phyloP scores from a whole-genome alignment of 2,113 vertebrate genomes.

The Calypte anna region DNA sequence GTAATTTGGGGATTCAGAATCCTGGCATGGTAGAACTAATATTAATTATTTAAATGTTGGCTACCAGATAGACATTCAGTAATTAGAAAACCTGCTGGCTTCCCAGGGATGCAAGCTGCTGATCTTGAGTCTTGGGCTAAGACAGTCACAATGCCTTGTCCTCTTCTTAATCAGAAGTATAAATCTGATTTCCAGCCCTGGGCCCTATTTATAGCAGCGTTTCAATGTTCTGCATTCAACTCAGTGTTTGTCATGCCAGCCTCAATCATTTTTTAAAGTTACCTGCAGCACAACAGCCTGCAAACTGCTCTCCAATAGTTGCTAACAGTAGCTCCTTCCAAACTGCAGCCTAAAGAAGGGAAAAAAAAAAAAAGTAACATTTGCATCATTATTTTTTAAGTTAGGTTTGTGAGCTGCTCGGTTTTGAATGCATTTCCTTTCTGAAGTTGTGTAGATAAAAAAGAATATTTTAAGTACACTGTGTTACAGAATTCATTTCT shows the following conservation, averaged over 20 bases:
- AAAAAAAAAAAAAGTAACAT: background rate
- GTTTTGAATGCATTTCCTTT: background rate
- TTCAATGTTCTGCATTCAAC: background rate
- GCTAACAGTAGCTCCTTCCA: conserved; percentile 97
- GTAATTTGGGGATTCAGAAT: background rate
- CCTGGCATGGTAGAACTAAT: background rate
- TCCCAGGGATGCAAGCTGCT: background rate
- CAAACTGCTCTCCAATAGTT: conserved; percentile 95
- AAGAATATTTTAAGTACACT: background rate
- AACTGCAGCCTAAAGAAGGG: conserved; percentile 80
- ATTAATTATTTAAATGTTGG: background rate
- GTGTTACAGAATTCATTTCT: background rate
- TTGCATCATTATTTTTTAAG: background rate
- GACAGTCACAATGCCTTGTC: background rate
- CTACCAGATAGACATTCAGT: background rate
- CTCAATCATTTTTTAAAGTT: conserved; percentile 29
- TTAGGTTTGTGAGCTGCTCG: background rate
- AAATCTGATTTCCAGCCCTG: background rate
- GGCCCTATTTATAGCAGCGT: background rate
- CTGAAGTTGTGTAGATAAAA: background rate
- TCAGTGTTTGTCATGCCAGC: background rate
- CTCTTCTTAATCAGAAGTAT: background rate
- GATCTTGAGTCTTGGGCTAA: background rate
- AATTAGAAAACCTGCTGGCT: background rate
- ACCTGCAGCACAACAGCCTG: conserved; percentile 89